A percentile compares a stretch with the other conserved stretches of the same genome.
Conservation (phyloP, 1,140 invertebrate species). For the Trachymyrmex cornetzi region DNA sequence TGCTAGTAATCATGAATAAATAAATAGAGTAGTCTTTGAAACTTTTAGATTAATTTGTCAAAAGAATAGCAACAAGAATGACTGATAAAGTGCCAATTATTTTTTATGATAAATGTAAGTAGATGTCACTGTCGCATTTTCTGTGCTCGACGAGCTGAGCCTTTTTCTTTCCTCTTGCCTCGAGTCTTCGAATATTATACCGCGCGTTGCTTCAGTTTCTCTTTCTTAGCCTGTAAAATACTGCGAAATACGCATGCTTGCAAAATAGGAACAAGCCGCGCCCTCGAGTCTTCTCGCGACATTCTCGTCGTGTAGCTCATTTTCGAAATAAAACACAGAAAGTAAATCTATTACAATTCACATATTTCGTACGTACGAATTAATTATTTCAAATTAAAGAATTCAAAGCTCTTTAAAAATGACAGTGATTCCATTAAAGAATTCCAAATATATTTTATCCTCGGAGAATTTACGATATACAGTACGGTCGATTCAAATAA, state of each 20-base stretch:
- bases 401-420: background rate
- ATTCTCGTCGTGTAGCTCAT: conserved; percentile 18
- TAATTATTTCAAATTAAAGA: background rate
- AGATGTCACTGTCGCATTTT: conserved; percentile 29
- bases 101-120: conserved; percentile 15
- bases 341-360: background rate
- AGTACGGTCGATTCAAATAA: background rate
- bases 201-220: conserved; percentile 25
- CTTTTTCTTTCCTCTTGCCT: conserved; percentile 27
- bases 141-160: conserved; percentile 33
- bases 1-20: too few relatives aligned
- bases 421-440: background rate
- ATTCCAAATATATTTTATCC: background rate
- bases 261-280: conserved; percentile 41
- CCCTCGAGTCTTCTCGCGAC: conserved; percentile 7
- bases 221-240: conserved; percentile 49
- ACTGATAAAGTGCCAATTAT: conserved; percentile 17
- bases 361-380: background rate
- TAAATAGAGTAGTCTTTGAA: background rate
- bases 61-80: background rate
- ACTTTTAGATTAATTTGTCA: background rate
- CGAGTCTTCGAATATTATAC: conserved; percentile 30
- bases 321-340: background rate
- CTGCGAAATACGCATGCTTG: conserved; percentile 41
- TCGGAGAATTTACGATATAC: background rate